Base-by-base conservation (phyloP, 2,113 vertebrate genomes). In the Callithrix jacchus region DNA sequence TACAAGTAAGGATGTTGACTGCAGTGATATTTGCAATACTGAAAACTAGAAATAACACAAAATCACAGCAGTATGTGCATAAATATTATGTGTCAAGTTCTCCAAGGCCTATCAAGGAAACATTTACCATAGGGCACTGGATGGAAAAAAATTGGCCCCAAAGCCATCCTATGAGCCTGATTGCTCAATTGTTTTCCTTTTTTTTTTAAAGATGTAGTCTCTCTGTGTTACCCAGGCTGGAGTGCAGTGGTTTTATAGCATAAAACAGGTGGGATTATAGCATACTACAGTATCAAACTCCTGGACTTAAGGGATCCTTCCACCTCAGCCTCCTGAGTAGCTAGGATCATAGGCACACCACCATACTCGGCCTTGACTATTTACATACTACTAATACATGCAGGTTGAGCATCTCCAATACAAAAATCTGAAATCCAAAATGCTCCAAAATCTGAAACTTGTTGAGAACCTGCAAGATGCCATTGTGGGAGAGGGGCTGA, bases 1-100 rank as follows among this genome's bases (percentile, higher is more conserved):
- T 61, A 42, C 95, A 91, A 92, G 42, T 80, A 96, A 81, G 47
- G 35, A 81, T 76, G 21, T 70, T 80, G 16, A 49, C 71, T 71
- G 77, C 42, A 76, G 64, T 90, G 56, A n/a, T 82, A 47, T 89
- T 47, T 94, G 45, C 47, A 83, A 66, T 52, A 52, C 42, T 70
- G 42, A 93, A 96, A 94, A 71, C 25, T 74, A 14, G 61, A 86
- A 87, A 84, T 76, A 82, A 83, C 23, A 68, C 23, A 68, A 56
- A 64, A 79, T 61, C 12, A 58, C 11, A 83, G 35, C 56, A 85
- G 21, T 71, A 32, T 64, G 61, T 12, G 42, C 66, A 87, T 77
- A 32, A 73, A 87, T 77, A 66, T 56, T 94, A 76, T 54, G 54
- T 64, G 77, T 94, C 37, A 93, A 45, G 8, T 89, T 79, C 80